Percentiles rank a stretch among this genome's conserved stretches.
phyloP scores from a whole-genome alignment of 1,140 invertebrate species.

The Drosophila mauritiana region DNA sequence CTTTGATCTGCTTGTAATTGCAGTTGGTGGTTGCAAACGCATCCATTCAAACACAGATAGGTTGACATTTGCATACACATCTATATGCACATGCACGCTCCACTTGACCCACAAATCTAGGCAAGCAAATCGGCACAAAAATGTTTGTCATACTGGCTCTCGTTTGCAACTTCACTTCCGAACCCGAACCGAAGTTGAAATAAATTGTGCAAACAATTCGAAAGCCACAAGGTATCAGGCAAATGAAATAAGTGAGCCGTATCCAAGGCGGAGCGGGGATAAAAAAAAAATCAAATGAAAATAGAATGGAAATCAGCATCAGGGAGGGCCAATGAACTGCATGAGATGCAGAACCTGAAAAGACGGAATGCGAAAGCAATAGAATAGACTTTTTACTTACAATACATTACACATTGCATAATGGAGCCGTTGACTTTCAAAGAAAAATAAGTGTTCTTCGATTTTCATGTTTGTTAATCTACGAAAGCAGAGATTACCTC shows the following conservation, averaged over 20 bases:
- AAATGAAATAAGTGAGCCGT: conserved; percentile 75
- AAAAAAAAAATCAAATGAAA: conserved; percentile 22
- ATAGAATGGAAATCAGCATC: conserved; percentile 35
- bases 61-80: conserved; percentile 20
- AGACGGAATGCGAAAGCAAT: conserved; percentile 29
- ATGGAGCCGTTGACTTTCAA: conserved; percentile 15
- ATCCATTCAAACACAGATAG: conserved; percentile 5
- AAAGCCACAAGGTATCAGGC: conserved; percentile 49
- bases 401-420: conserved; percentile 36
- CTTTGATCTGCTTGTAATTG: conserved; percentile 42
- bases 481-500: not conserved
- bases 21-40: conserved; percentile 27
- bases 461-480: not conserved
- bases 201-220: conserved; percentile 71
- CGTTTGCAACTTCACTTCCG: conserved; percentile 9
- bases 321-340: conserved; percentile 65
- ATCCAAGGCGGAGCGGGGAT: conserved; percentile 10
- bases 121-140: conserved; percentile 59
- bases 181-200: conserved; percentile 38
- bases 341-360: conserved; percentile 33
- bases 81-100: conserved; percentile 1
- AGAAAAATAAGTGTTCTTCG: conserved; percentile 2
- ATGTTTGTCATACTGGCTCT: conserved; percentile 49
- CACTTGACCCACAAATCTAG: conserved; percentile 67
- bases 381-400: conserved; percentile 9